Percentiles rank a stretch among this genome's conserved stretches.
Evolutionary conservation across 2,888 invertebrate species (phyloP).

Genomic region (Ormyrus thymus): DNA sequence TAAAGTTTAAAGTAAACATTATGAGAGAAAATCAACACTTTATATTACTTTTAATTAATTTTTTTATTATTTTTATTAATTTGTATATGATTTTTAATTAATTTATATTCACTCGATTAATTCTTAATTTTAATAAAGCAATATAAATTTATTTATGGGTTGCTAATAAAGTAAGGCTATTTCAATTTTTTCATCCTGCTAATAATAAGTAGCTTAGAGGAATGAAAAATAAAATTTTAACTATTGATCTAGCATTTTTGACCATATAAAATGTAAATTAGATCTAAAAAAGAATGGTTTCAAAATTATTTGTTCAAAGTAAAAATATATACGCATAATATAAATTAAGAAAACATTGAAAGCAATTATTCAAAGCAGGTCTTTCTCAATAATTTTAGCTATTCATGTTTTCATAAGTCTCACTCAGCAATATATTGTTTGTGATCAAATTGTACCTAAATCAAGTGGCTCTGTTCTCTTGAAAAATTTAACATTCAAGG

Average conservation of each 20-base stretch:
- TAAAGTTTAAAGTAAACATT: constrained; percentile 30
- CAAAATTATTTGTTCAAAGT: neutral
- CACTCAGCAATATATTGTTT: neutral
- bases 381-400: constrained; percentile 36
- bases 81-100: neutral
- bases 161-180: too few species aligned
- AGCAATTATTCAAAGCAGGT: neutral
- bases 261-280: too few species aligned
- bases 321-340: neutral
- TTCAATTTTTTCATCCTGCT: neutral
- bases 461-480: constrained; percentile 40
- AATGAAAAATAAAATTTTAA: too few species aligned
- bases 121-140: too few species aligned
- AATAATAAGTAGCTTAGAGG: too few species aligned
- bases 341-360: constrained; percentile 1
- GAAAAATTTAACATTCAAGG: constrained; percentile 17
- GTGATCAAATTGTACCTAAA: neutral
- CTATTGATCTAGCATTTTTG: too few species aligned
- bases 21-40: constrained; percentile 6
- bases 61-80: neutral
- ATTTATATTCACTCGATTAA: neutral
- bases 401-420: neutral
- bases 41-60: neutral
- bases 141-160: too few species aligned
- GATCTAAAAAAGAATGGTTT: too few species aligned